Conservation (phyloP, 2,888 invertebrate genomes). For the Eurois occulta region DNA sequence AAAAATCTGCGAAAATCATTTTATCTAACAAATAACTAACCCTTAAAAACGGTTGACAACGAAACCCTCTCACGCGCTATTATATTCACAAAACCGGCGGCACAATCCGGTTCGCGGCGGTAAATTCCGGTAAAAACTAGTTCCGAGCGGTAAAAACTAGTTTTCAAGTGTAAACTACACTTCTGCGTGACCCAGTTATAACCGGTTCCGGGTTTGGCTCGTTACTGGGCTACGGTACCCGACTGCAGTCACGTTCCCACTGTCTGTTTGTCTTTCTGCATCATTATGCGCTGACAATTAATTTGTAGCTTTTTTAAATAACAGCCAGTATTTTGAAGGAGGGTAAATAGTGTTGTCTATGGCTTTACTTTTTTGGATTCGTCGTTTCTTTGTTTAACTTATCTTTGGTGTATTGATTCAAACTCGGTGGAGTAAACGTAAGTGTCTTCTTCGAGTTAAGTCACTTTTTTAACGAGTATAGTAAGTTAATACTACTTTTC, state of each 20-base stretch:
- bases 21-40: not conserved
- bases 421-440: not conserved
- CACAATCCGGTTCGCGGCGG: constrained; percentile 45
- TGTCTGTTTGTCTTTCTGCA: constrained; percentile 67
- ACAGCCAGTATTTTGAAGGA: not conserved
- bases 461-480: not conserved
- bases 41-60: constrained; percentile 43
- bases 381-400: not conserved
- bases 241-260: constrained; percentile 71
- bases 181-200: constrained; percentile 73
- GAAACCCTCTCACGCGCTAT: constrained; percentile 51
- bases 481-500: too few species aligned
- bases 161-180: constrained; percentile 70
- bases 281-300: constrained; percentile 70
- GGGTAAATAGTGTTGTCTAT: not conserved
- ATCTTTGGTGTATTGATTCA: not conserved
- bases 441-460: not conserved
- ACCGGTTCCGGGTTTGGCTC: constrained; percentile 71
- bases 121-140: constrained; percentile 67
- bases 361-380: not conserved
- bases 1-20: not conserved
- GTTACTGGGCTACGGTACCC: constrained; percentile 67
- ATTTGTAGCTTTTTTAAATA: constrained; percentile 61
- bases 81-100: constrained; percentile 44
- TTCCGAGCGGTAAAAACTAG: constrained; percentile 60